These are phyloP conservation scores for Dinothrombium tinctorium DNA, from an alignment of 1,140 invertebrate genomes.

Conservation along the genomic window DNA sequence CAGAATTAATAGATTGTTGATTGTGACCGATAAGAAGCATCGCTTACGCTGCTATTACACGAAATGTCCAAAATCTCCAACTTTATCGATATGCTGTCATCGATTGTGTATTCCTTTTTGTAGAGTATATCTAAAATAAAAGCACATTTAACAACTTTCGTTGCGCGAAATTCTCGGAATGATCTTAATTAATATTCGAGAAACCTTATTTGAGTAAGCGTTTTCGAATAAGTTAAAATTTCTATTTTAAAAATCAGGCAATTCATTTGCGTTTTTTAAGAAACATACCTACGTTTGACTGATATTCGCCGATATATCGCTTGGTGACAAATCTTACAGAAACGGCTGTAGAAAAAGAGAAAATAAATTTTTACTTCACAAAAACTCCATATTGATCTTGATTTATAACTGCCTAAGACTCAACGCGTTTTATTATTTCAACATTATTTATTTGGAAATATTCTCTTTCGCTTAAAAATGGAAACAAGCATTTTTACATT, in stretches of 20 bases:
- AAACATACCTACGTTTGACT: conserved; percentile 44
- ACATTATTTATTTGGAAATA: no score
- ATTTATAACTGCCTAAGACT: no score
- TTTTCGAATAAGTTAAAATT: not conserved
- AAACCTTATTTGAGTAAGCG: not conserved
- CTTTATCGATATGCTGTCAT: conserved; percentile 29
- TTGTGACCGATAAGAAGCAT: no score
- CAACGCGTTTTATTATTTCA: no score
- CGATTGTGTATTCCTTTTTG: conserved; percentile 40
- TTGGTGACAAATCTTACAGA: conserved; percentile 48
- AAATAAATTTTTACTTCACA: not conserved
- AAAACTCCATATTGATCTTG: no score
- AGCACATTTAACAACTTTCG: not conserved
- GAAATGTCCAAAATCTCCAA: conserved; percentile 51
- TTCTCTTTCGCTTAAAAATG: no score
- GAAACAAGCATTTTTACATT: no score
- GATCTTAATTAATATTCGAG: not conserved
- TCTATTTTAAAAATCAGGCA: not conserved
- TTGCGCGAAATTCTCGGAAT: not conserved
- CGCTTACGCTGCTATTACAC: conserved; percentile 17
- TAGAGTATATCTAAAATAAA: conserved; percentile 39
- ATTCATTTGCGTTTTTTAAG: not conserved
- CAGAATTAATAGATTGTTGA: no score
- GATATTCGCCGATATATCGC: conserved; percentile 51
- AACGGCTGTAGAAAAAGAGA: conserved; percentile 31